Conservation (phyloP, 2,113 vertebrate species). For the Prolemur simus region DNA sequence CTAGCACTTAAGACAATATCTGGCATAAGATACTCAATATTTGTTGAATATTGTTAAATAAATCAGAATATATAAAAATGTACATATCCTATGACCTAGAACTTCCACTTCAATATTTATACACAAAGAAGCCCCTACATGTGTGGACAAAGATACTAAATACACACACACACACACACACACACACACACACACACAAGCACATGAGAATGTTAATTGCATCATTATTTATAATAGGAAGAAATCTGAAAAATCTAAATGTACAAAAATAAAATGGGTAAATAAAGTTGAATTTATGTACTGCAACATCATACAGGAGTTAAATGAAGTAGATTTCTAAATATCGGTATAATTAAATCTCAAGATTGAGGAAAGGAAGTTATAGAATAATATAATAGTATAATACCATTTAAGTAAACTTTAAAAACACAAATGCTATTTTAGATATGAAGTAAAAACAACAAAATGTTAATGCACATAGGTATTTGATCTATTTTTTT, state of each 20-base stretch:
- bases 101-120: slow-evolving; percentile 29
- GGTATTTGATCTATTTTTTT: not conserved
- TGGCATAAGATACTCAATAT: not conserved
- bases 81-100: not conserved
- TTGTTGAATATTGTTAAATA: not conserved
- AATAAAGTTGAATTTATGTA: not conserved
- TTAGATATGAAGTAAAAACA: not conserved
- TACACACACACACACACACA: not conserved
- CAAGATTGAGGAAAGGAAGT: not conserved
- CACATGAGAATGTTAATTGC: not conserved
- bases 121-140: not conserved
- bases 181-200: not conserved
- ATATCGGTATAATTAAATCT: not conserved
- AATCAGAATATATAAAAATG: slow-evolving; percentile 17
- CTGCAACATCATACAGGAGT: not conserved
- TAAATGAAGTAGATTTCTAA: not conserved
- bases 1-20: not conserved
- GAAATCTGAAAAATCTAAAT: slow-evolving; percentile 17
- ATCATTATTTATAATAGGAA: not conserved
- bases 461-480: not conserved
- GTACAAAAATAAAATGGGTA: not conserved
- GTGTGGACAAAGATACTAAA: not conserved
- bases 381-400: not conserved
- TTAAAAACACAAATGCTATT: not conserved
- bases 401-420: not conserved